Evolutionary conservation across 2,797 vertebrate species (phyloP).

Genomic region (Stomatorhinus walkeri): DNA sequence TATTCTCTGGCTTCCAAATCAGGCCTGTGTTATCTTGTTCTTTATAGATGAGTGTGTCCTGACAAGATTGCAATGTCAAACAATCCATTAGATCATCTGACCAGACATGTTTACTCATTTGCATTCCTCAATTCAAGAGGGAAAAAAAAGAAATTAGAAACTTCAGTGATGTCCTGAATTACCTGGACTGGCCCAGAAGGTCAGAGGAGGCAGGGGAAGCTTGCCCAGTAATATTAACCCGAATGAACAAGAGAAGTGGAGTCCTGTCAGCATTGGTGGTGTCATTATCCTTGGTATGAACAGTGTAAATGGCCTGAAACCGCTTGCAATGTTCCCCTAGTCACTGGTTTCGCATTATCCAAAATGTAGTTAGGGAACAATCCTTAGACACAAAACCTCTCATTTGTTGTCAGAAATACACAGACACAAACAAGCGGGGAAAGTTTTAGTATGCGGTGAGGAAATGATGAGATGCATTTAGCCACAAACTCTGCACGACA

Average conservation of each 20-base stretch:
- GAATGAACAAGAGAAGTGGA: neutral
- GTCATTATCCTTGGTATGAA: neutral
- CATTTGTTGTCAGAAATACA: neutral
- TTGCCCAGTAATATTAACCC: neutral
- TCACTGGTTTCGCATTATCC: slow-evolving; percentile 1
- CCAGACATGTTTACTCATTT: neutral
- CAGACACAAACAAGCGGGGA: neutral
- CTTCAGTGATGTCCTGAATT: neutral
- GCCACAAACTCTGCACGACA: slow-evolving; percentile 7
- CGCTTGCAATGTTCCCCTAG: neutral
- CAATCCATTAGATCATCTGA: neutral
- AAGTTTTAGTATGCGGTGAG: neutral
- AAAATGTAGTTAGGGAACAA: neutral
- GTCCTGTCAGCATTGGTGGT: neutral
- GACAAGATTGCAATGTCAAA: neutral
- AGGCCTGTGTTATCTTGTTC: neutral
- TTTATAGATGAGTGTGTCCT: neutral
- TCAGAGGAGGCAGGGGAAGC: neutral
- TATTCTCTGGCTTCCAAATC: neutral
- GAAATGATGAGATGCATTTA: slow-evolving; percentile 5
- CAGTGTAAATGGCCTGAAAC: neutral
- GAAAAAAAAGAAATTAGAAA: neutral
- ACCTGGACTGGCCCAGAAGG: neutral
- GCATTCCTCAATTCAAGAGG: neutral
- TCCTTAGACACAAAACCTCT: neutral